phyloP scores from a whole-genome alignment of 2,113 vertebrate genomes.

The Podocnemis expansa region DNA sequence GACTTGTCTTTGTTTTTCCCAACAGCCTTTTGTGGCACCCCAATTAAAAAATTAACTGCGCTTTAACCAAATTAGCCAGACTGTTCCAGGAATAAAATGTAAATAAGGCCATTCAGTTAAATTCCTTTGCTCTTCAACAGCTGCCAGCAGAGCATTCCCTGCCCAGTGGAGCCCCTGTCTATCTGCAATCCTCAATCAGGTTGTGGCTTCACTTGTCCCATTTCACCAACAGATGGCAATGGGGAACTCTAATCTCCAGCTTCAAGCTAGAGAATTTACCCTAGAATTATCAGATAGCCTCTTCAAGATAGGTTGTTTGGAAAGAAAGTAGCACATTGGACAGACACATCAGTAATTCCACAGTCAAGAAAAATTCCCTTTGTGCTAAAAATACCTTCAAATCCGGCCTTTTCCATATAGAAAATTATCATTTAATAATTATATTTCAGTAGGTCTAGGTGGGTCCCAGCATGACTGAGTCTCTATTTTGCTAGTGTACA shows the following conservation, averaged over 20 bases:
- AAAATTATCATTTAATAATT: constrained; percentile 19
- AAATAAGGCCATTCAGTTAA: too few species aligned
- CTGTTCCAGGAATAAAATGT: too few species aligned
- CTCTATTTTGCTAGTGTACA: constrained; percentile 9
- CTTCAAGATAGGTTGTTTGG: constrained; percentile 43
- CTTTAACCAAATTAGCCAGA: too few species aligned
- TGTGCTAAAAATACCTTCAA: constrained; percentile 50
- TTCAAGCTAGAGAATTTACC: too few species aligned
- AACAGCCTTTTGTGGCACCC: too few species aligned
- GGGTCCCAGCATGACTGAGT: constrained; percentile 46
- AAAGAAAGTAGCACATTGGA: constrained; percentile 32
- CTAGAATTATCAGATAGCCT: constrained; percentile 13
- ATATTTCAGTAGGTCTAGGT: constrained; percentile 5
- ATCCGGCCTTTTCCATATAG: constrained; percentile 35
- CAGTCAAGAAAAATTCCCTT: constrained; percentile 42
- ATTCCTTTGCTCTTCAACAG: too few species aligned
- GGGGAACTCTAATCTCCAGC: not conserved
- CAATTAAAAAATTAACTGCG: too few species aligned
- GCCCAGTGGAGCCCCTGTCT: too few species aligned
- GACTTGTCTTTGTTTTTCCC: too few species aligned
- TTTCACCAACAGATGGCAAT: not conserved
- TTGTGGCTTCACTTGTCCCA: not conserved
- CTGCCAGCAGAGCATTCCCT: too few species aligned
- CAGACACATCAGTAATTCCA: constrained; percentile 42
- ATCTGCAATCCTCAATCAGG: not conserved